A percentile compares a stretch with the other conserved stretches of the same genome.
These are phyloP conservation scores for Ylistrum balloti DNA, from an alignment of 1,140 invertebrate genomes.

Conservation along the genomic window DNA sequence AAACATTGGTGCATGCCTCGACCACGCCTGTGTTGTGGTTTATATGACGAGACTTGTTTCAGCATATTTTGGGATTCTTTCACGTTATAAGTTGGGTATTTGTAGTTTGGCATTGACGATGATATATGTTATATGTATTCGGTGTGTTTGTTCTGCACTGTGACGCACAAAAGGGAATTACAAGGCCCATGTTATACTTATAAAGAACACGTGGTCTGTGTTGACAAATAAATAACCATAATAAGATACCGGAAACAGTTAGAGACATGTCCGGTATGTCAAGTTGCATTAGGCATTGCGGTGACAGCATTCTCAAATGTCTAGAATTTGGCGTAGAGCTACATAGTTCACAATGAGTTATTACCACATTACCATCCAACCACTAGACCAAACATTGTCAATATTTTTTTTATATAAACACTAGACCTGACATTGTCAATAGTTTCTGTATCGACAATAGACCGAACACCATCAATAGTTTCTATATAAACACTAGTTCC, in stretches of 20 bases:
- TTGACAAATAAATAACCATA: conserved; percentile 32
- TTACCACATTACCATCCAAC: no score
- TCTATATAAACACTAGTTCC: not conserved
- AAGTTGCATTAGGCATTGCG: no score
- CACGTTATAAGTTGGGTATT: not conserved
- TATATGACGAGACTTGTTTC: not conserved
- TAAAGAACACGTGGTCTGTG: not conserved
- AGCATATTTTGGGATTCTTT: not conserved
- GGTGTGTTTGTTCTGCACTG: not conserved
- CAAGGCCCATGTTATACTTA: not conserved
- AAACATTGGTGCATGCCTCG: no score
- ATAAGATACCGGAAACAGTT: not conserved
- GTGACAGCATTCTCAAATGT: not conserved
- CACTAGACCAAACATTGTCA: not conserved
- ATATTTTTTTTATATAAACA: not conserved
- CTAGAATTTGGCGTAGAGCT: no score
- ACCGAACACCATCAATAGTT: not conserved
- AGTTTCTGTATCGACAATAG: not conserved
- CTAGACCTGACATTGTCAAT: not conserved
- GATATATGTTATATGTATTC: not conserved
- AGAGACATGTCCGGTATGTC: not conserved
- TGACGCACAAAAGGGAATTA: no score
- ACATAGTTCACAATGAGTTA: no score
- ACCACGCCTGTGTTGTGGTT: not conserved
- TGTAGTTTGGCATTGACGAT: no score